Base-by-base conservation (phyloP, 1,140 invertebrate genomes). In the Drosophila melanogaster region DNA sequence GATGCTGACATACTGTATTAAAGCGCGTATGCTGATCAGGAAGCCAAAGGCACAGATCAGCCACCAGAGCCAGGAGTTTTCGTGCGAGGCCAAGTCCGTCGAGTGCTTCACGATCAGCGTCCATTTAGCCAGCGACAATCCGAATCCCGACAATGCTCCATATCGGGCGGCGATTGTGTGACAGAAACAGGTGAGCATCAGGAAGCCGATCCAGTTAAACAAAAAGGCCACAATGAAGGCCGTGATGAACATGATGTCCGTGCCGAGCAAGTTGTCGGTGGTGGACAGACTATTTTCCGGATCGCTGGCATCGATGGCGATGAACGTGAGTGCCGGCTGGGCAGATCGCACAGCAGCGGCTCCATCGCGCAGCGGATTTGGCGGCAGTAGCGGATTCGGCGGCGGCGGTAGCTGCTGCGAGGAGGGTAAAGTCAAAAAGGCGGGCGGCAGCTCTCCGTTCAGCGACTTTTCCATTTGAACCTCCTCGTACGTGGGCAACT, bases 141-240 rank as follows among this genome's bases (percentile, higher is more conserved):
- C 98, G 91, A 98, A 98, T 41, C 98, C 97, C 60, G 97, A 96
- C 17, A 98, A 92, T 6, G 98, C 98, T 46, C 98, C 98, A 92
- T 98, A 98, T 78, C 97, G 95, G 41, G 97, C 97, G 46, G 98
- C 97, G 87, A 98, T 97, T 40, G 97, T 98, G 90, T 98, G 97
- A 92, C 97, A 98, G 93, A 98, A 97, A 89, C 97, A 98, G 94
- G 98, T 96, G 56, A 98, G 93, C 78, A 98, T 93, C 54, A 98
- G 93, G 91, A 98, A 98, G 50, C 98, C 98, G 90, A 98, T 97
- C 98, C 97, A 98, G 93, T 98, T 98, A 93, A 98, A 98, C 26
- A 97, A 93, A 92, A 97, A 97, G 73, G 96, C 95, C 91, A 97
- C 96, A 90, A 97, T 95, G 92, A 98, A 98, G 33, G 96, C 96